These are phyloP conservation scores for Ctenomys sociabilis DNA, from an alignment of 2,113 vertebrate genomes.

Conservation along the genomic window DNA sequence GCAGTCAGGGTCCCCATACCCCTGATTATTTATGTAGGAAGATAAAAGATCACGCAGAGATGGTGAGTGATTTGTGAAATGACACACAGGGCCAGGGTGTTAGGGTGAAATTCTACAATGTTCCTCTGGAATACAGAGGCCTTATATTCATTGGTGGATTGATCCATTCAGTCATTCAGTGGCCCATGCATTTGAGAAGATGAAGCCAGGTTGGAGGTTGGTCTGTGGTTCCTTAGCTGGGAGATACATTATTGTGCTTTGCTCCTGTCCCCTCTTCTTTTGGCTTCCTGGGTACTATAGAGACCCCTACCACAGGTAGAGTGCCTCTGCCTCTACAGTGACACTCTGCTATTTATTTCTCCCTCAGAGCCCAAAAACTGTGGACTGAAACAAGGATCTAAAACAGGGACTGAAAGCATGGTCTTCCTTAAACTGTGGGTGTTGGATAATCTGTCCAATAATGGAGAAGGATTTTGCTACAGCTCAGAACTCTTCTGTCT, in stretches of 20 bases:
- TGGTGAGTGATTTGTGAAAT: background rate
- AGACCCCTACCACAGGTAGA: background rate
- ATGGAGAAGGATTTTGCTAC: background rate
- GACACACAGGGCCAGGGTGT: background rate
- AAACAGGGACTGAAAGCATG: background rate
- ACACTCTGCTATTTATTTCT: background rate
- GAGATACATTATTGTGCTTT: background rate
- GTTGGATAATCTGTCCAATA: background rate
- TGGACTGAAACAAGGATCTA: background rate
- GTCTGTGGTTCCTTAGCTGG: background rate
- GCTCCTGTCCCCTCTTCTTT: background rate
- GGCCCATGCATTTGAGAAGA: background rate
- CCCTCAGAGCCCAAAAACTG: background rate
- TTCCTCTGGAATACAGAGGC: background rate
- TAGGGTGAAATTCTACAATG: background rate
- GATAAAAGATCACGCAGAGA: background rate
- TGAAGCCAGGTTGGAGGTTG: background rate
- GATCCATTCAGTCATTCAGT: background rate
- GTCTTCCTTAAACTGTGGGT: background rate
- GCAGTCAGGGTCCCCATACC: background rate
- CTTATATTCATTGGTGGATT: background rate
- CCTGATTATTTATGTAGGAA: background rate
- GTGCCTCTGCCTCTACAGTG: background rate
- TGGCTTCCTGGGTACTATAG: background rate
- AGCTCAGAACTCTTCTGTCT: background rate